Evolutionary conservation across 2,888 invertebrate species (phyloP), one percentile per base, ranked within the genome.

Genomic region (Julus scanicus): DNA sequence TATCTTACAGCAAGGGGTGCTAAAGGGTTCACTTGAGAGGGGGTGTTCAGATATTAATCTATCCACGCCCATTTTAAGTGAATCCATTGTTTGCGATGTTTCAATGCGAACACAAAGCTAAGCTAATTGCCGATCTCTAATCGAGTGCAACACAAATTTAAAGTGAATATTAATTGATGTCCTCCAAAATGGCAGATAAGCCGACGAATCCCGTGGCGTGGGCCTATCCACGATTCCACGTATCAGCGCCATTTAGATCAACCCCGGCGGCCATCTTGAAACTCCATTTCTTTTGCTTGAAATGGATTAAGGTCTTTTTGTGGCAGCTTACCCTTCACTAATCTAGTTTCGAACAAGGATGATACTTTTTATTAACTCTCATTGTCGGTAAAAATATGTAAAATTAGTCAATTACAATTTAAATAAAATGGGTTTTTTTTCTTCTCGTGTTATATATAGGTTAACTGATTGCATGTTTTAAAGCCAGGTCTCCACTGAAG

Each of bases 81-180:
- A 15, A 53, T 53, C n/a, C 63, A 63, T 63, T 63, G 63, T 63
- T 63, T 63, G 15, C 63, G n/a, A n/a, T n/a, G n/a, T 63, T 63
- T 63, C 63, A 63, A 63, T 63, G n/a, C 17, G 63, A 63, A 17
- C n/a, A 63, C 63, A 63, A 63, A n/a, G 63, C 63, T 3, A n/a
- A n/a, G 63, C 63, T 63, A 63, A 63, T 63, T 63, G 63, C n/a
- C 17, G 63, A 63, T 63, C 63, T 63, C 63, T n/a, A 6, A 63
- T 63, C 63, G 63, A n/a, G 63, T 63, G 17, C 63, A 63, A 63
- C 63, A 63, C 63, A 63, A n/a, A n/a, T 63, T 63, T 63, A 63
- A 63, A 63, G 63, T n/a, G 63, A 63, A 63, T 63, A n/a, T 63
- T 63, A 63, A 63, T 63, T 63, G 63, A 63, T 63, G 63, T 63